phyloP scores from a whole-genome alignment of 2,113 vertebrate species.

The Sylvilagus bachmani region DNA sequence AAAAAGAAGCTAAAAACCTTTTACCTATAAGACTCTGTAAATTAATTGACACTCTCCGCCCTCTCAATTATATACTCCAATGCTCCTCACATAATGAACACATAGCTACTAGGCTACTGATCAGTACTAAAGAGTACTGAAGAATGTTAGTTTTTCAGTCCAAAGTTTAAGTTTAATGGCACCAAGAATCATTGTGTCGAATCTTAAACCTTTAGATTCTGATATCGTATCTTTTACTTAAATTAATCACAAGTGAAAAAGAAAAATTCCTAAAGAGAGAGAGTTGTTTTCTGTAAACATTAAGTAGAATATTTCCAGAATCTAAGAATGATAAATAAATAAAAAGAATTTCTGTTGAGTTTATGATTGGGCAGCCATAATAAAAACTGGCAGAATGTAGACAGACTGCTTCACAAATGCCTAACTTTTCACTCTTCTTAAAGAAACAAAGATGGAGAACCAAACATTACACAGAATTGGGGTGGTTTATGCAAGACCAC shows the following conservation, averaged over 20 bases:
- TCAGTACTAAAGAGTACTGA: neutral
- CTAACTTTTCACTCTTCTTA: neutral
- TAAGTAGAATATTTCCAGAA: neutral
- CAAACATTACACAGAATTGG: neutral
- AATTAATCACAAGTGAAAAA: constrained; percentile 12
- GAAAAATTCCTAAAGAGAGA: neutral
- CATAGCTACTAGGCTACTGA: neutral
- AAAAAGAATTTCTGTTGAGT: constrained; percentile 1
- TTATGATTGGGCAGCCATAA: neutral
- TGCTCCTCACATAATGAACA: neutral
- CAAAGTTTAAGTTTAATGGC: neutral
- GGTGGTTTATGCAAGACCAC: neutral
- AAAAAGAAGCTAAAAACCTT: neutral
- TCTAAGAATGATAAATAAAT: neutral
- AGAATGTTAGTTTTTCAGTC: neutral
- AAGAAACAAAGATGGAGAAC: constrained; percentile 31
- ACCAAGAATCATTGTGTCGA: neutral
- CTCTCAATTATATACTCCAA: neutral
- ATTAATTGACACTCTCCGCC: neutral
- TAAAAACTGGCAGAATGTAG: neutral
- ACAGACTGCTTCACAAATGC: neutral
- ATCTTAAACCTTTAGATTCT: neutral
- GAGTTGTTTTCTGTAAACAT: constrained; percentile 11
- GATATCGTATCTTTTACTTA: constrained; percentile 2
- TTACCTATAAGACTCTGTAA: neutral